Conservation (phyloP, 2,797 vertebrate species). For the Craterocephalus amniculus region DNA sequence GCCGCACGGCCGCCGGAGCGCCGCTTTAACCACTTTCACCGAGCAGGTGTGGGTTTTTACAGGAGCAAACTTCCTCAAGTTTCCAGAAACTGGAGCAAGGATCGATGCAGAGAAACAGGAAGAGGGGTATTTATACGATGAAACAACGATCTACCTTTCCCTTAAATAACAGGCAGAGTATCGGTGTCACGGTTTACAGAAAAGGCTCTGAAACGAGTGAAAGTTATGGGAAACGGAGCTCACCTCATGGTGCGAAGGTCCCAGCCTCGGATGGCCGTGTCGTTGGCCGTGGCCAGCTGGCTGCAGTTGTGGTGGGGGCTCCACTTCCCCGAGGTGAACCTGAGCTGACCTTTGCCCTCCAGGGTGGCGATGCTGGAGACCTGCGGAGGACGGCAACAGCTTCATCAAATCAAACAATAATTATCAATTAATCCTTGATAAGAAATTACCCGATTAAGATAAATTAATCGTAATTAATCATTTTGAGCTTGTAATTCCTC, state of each 20-base stretch:
- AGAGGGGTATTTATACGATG: background rate
- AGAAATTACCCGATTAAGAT: too few relatives aligned
- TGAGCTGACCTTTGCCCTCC: conserved; percentile 96
- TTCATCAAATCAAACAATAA: too few relatives aligned
- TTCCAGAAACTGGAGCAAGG: conserved; percentile 25
- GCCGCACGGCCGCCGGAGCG: too few relatives aligned
- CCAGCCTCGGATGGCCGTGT: conserved; percentile 93
- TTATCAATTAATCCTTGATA: too few relatives aligned
- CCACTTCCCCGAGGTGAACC: conserved; percentile 95
- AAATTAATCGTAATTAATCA: too few relatives aligned
- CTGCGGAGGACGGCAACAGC: conserved; percentile 69
- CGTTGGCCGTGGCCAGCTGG: conserved; percentile 95
- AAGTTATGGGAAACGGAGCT: conserved; percentile 35
- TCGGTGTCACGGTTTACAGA: background rate
- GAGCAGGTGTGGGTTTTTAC: conserved; percentile 18
- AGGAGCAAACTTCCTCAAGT: background rate
- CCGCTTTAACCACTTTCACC: conserved; percentile 14
- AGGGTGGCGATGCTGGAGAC: conserved; percentile 88
- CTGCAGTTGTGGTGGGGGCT: conserved; percentile 97
- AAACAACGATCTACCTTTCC: background rate
- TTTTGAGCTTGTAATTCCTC: too few relatives aligned
- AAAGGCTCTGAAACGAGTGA: background rate
- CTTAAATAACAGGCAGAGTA: conserved; percentile 9
- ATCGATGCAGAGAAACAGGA: conserved; percentile 26
- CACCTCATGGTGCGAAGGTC: conserved; percentile 96